These are phyloP conservation scores for Diploscapter pachys DNA, from an alignment of 1,140 invertebrate species.

Conservation along the genomic window DNA sequence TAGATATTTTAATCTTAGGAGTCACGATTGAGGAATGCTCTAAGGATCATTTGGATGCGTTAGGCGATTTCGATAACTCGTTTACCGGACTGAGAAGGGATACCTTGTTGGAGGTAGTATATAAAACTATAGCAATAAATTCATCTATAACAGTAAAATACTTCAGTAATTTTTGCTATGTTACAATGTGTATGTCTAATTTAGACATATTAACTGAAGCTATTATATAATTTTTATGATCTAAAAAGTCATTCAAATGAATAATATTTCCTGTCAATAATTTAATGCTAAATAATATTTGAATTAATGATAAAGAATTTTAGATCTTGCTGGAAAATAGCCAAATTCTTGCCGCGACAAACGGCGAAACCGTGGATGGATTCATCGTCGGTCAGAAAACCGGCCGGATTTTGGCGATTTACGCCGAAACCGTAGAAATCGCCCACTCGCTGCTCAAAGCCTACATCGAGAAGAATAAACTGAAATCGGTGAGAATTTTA, in stretches of 20 bases:
- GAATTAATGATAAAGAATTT: too few relatives aligned
- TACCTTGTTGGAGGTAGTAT: constrained; percentile 13
- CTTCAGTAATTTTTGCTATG: too few relatives aligned
- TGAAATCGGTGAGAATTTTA: not conserved
- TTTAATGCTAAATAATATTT: constrained; percentile 2
- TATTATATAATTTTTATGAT: too few relatives aligned
- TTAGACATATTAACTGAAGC: too few relatives aligned
- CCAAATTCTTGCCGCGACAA: constrained; percentile 12
- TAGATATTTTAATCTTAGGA: constrained; percentile 2
- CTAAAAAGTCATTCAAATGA: too few relatives aligned
- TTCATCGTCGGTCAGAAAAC: constrained; percentile 16
- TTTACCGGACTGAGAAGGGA: constrained; percentile 33
- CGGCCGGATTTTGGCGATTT: constrained; percentile 21
- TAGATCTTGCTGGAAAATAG: too few relatives aligned
- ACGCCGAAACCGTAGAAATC: constrained; percentile 38
- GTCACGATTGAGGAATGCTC: constrained; percentile 22
- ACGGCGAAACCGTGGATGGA: constrained; percentile 21
- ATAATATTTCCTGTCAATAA: not conserved
- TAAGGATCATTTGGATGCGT: constrained; percentile 16
- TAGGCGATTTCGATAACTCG: constrained; percentile 32
- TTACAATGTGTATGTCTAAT: too few relatives aligned
- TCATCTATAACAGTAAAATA: too few relatives aligned
- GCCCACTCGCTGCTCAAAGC: constrained; percentile 34
- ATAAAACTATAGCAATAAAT: too few relatives aligned
- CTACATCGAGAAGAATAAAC: constrained; percentile 31